A percentile compares a stretch with the other conserved stretches of the same genome.
Conservation (phyloP, 2,888 invertebrate genomes). For the Parnassius orleans region DNA sequence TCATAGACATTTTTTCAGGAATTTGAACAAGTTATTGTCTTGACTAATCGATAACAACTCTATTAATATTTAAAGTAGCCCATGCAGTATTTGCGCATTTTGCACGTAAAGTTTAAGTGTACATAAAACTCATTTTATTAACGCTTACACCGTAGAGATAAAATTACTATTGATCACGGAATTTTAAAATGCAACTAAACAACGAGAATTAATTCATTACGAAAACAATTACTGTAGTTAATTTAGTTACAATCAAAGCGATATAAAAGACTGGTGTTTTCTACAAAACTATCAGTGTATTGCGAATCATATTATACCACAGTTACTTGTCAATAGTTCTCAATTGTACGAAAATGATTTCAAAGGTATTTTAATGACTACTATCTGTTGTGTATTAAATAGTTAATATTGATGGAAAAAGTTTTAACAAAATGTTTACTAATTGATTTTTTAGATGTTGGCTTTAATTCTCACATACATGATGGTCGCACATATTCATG, state of each 20-base stretch:
- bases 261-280: conserved; percentile 17
- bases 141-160: conserved; percentile 11
- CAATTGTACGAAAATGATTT: conserved; percentile 10
- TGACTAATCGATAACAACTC: no score
- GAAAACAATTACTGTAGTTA: conserved; percentile 14
- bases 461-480: conserved; percentile 2
- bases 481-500: conserved; percentile 24
- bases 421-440: background rate
- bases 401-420: no score
- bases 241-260: background rate
- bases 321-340: background rate
- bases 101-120: no score
- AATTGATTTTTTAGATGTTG: conserved; percentile 6
- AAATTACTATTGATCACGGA: conserved; percentile 24
- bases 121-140: background rate
- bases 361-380: conserved; percentile 11
- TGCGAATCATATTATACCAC: background rate
- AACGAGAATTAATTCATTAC: conserved; percentile 3
- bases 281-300: conserved; percentile 7
- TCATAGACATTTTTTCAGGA: no score
- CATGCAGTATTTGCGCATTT: no score
- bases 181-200: conserved; percentile 21
- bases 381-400: no score
- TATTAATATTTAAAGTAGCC: no score
- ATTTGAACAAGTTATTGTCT: no score